These are phyloP conservation scores for Buathra laborator DNA, from an alignment of 2,888 invertebrate species.

Conservation along the genomic window DNA sequence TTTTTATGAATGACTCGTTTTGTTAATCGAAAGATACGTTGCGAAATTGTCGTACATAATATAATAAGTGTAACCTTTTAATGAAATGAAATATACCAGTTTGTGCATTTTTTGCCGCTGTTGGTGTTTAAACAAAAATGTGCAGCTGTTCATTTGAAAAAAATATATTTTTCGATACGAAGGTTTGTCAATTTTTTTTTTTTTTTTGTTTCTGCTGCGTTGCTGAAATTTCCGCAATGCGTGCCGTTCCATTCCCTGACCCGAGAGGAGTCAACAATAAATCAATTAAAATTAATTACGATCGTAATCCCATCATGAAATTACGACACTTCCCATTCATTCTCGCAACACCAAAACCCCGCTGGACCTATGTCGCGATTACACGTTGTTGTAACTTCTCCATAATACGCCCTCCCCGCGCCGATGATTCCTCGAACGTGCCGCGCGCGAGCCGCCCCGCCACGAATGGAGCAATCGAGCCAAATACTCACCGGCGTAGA, in stretches of 20 bases:
- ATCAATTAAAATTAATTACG: not conserved
- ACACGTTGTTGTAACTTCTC: constrained; percentile 37
- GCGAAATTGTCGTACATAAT: too few relatives aligned
- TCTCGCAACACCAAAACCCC: constrained; percentile 30
- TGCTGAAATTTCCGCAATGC: not conserved
- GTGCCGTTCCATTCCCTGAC: not conserved
- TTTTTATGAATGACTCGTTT: too few relatives aligned
- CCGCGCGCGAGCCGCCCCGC: not conserved
- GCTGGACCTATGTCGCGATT: constrained; percentile 25
- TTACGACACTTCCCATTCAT: constrained; percentile 36
- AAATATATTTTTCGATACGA: not conserved
- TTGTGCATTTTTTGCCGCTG: too few relatives aligned
- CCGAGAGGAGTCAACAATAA: not conserved
- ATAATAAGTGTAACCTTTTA: too few relatives aligned
- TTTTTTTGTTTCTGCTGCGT: not conserved
- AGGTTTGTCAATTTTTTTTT: not conserved
- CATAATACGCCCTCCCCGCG: constrained; percentile 16
- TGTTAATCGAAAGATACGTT: too few relatives aligned
- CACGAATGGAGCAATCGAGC: not conserved
- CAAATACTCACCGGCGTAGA: constrained; percentile 35
- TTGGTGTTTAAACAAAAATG: too few relatives aligned
- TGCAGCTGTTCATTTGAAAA: too few relatives aligned
- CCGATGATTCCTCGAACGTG: not conserved
- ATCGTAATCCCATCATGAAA: not conserved
- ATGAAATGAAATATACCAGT: too few relatives aligned